Percentiles rank a stretch among this genome's conserved stretches.
Evolutionary conservation across 1,140 invertebrate species (phyloP).

Genomic region (Lasaia peninsularis): DNA sequence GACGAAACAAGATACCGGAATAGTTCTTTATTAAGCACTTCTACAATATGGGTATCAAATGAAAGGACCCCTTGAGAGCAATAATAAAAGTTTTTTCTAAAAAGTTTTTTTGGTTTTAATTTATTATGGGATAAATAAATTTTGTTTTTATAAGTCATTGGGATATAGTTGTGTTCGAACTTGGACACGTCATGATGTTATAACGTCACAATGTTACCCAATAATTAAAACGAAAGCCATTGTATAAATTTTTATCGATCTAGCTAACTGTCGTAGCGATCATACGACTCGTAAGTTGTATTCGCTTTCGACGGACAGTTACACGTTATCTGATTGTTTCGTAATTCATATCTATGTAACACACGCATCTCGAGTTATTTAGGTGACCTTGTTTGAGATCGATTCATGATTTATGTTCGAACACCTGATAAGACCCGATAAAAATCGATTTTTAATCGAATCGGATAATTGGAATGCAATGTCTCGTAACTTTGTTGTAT

Average conservation of each 20-base stretch:
- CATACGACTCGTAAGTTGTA: constrained; percentile 20
- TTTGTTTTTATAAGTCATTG: too few species aligned
- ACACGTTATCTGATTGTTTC: constrained; percentile 60
- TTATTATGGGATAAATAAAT: too few species aligned
- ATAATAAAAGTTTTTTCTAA: too few species aligned
- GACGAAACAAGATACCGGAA: too few species aligned
- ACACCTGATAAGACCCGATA: constrained; percentile 32
- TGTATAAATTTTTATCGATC: neutral
- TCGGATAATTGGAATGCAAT: constrained; percentile 22
- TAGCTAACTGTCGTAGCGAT: neutral
- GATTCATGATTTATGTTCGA: constrained; percentile 42
- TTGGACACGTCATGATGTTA: neutral
- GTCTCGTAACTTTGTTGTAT: neutral
- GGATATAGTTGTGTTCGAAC: too few species aligned
- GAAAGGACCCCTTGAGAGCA: too few species aligned
- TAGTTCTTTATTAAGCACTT: too few species aligned
- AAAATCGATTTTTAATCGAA: constrained; percentile 27
- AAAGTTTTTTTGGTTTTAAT: too few species aligned
- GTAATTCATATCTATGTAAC: constrained; percentile 45
- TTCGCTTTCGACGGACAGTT: constrained; percentile 50
- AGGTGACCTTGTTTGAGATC: constrained; percentile 45
- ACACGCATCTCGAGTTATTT: constrained; percentile 45
- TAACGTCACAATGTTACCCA: neutral
- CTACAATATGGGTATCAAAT: too few species aligned
- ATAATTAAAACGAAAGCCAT: constrained; percentile 6